Evolutionary conservation across 2,797 vertebrate species (phyloP), one percentile per base, ranked within the genome.

Genomic region (Pangasius macronema): DNA sequence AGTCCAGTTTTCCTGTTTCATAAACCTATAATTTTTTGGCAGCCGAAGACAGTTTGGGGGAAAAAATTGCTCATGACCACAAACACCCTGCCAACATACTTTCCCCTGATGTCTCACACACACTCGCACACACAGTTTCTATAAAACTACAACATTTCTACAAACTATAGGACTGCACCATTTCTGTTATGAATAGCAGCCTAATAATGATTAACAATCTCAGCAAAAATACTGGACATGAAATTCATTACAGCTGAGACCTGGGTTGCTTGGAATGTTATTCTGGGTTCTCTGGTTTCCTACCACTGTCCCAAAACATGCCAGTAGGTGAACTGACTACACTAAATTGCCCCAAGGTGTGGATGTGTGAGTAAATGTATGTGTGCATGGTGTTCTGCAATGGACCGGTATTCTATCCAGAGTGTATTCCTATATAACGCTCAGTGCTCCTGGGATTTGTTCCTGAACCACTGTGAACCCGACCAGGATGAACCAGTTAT

Each of bases 21-120:
- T 85, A 77, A 77, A 30, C n/a, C 20, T n/a, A n/a, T n/a, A 77
- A 36, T 33, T 79, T 11, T 79, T 33, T 55, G 51, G 18, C 76
- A 79, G 9, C 51, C 1, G 18, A 20, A 22, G 18, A 55, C 18
- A 36, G 22, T 36, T 46, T 33, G 14, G 75, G 27, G 8, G 1
- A 36, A n/a, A 49, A 51, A 33, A 55, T 1, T 22, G 18, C 9
- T 36, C 20, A 57, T 79, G 76, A 79, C 76, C 76, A 79, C 53
- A 36, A 57, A 79, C 20, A 57, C 53, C 30, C 30, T 57, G 30
- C n/a, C 53, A 79, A 22, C 20, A 55, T 57, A 57, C 30, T 57
- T 57, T 76, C 46, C 30, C 30, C 10, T 53, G 1, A 57, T 57
- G 9, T 36, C 30, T 79, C 51, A 6, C 30, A 79, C 9, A 79